Evolutionary conservation across 2,113 vertebrate species (phyloP), one percentile per base, ranked within the genome.

Genomic region (Melanerpes formicivorus): DNA sequence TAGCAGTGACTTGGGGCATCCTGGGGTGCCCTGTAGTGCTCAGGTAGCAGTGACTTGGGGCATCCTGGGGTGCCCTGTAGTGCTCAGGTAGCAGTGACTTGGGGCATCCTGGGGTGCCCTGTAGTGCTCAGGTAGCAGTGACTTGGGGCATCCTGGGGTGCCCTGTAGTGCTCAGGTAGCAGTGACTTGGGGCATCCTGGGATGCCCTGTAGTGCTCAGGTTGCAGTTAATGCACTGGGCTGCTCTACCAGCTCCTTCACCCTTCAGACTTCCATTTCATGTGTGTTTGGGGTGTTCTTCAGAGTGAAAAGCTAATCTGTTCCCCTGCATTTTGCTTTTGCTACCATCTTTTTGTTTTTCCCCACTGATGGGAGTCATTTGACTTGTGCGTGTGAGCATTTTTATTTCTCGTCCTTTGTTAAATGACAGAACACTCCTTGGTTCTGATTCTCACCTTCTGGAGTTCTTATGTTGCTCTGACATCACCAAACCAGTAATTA

Each of bases 401-500:
- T 85, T 70, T 26, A 6, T 55, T 55, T 48, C 9, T 46, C 17
- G 16, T 46, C 44, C 10, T 66, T 88, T 84, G 15, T 76, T 84
- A 76, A 81, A 81, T 60, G 70, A 29, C 17, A 83, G 74, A 85
- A 50, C 71, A 71, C n/a, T 82, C 14, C 29, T 87, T 8, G 22
- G 7, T 52, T 84, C 84, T 75, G 3, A 18, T 83, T 82, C 93
- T 91, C 5, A 1, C 85, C 13, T 66, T 90, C 75, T 71, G 66
- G 55, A 77, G 75, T 71, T 25, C 25, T 82, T 80, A 10, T 27
- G 44, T 80, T 93, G 44, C 55, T 85, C 59, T 92, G 84, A 86
- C 83, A 66, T 95, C 82, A 87, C 90, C 70, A 88, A 95, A 26
- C 18, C 11, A 48, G 55, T 86, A 95, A 86, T 90, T 95, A 90